These are phyloP conservation scores for Anser cygnoides DNA, from an alignment of 2,113 vertebrate species.

Conservation along the genomic window DNA sequence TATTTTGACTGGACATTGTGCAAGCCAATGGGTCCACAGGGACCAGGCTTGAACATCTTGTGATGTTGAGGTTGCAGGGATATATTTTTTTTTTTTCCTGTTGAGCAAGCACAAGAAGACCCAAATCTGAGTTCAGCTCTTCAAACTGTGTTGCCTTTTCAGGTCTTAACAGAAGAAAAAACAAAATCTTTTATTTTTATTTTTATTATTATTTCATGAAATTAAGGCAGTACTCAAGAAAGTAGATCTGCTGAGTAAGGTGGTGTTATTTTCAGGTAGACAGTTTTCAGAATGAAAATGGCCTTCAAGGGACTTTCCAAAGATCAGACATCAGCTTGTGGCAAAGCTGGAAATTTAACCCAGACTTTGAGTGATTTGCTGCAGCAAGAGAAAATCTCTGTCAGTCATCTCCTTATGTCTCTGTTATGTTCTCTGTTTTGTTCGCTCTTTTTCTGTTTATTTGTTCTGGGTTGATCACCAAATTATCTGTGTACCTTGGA, in stretches of 20 bases:
- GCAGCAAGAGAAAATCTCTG: neutral
- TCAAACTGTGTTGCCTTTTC: neutral
- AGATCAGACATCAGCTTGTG: neutral
- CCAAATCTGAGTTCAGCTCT: neutral
- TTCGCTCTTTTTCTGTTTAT: neutral
- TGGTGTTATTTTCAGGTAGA: neutral
- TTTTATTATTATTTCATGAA: neutral
- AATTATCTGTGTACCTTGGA: neutral
- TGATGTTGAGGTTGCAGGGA: slow-evolving; percentile 10
- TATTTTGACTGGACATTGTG: neutral
- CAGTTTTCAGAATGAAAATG: neutral
- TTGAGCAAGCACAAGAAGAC: neutral
- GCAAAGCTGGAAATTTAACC: neutral
- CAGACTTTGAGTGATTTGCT: neutral
- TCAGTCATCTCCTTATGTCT: neutral
- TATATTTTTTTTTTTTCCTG: neutral
- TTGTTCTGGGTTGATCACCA: neutral
- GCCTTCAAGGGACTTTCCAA: neutral
- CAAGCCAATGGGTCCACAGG: neutral
- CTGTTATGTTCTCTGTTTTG: neutral
- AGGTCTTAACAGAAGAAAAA: neutral
- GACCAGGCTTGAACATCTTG: neutral
- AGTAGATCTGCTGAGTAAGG: slow-evolving; percentile 3
- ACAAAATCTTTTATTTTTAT: neutral
- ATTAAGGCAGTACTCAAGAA: neutral